Evolutionary conservation across 1,140 invertebrate species (phyloP), one percentile per base, ranked within the genome.

Genomic region (Meloidogyne chitwoodi): DNA sequence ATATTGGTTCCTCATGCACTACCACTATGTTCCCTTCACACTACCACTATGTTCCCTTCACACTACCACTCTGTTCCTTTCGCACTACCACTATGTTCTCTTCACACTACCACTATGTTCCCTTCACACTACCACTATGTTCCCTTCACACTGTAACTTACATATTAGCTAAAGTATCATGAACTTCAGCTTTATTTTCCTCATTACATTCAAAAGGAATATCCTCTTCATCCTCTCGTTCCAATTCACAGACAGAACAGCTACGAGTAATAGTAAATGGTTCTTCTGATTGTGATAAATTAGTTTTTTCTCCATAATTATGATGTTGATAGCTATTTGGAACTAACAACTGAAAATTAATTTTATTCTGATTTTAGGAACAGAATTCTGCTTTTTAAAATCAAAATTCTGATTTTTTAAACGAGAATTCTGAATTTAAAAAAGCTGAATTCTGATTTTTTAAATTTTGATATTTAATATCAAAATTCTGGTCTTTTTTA

Each of bases 91-190:
- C 34, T 38, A 38, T 38, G 34, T 38, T 38, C 34, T 8, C 34
- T 38, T 38, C 4, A 8, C 34, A 8, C 34, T 38, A 38, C 34
- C 3, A 4, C 34, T 38, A 38, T 38, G 34, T 38, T 38, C 34
- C 34, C 34, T 38, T 38, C 4, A 8, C 34, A 8, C 34, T 38
- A 38, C 34, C 3, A 8, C 8, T 38, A 38, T 38, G 34, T 38
- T 38, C 34, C 8, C 34, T 38, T 38, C 34, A 3, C 8, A 38
- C 34, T 10, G 10, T 38, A 38, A 5, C 44, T 26, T 64, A 73
- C 73, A 85, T 82, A 68, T 85, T 85, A 8, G 84, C 84, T 6
- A 85, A 78, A n/a, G 77, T 77, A 78, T 85, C 84, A 71, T 85
- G 84, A 44, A 85, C 77, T 71, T 85, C 85, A 24, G 86, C 77